These are phyloP conservation scores for Pogonophryne albipinna DNA, from an alignment of 2,797 vertebrate species.

Conservation along the genomic window DNA sequence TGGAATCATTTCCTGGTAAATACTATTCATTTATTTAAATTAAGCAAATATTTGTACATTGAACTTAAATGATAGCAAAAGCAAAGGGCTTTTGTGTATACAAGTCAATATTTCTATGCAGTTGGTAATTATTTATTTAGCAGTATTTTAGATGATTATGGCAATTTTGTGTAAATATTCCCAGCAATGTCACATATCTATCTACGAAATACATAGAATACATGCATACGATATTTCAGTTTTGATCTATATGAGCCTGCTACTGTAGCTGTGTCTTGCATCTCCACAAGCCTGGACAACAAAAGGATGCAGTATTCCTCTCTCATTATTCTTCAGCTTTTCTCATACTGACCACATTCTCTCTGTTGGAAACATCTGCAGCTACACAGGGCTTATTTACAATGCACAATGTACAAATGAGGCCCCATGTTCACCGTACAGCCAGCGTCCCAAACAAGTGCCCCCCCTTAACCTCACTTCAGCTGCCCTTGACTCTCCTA, in stretches of 20 bases:
- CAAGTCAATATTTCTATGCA: not conserved
- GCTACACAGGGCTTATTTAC: slow-evolving; percentile 18
- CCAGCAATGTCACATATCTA: not conserved
- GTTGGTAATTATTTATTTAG: not conserved
- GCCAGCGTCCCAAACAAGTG: slow-evolving; percentile 42
- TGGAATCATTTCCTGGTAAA: slow-evolving; percentile 2
- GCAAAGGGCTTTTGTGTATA: too few relatives aligned
- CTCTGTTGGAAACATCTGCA: slow-evolving; percentile 13
- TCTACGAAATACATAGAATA: not conserved
- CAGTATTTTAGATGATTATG: not conserved
- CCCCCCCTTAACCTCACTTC: slow-evolving; percentile 23
- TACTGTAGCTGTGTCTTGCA: not conserved
- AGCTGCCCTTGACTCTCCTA: slow-evolving; percentile 9
- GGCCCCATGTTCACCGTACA: slow-evolving; percentile 8
- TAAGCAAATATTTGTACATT: not conserved
- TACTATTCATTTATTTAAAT: not conserved
- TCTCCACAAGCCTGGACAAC: not conserved
- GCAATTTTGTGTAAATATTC: not conserved
- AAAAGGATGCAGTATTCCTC: not conserved
- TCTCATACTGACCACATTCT: slow-evolving; percentile 20
- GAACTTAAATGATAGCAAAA: not conserved
- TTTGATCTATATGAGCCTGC: not conserved
- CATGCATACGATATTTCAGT: not conserved
- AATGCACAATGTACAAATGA: slow-evolving; percentile 21
- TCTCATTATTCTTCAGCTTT: slow-evolving; percentile 20